phyloP scores from a whole-genome alignment of 2,113 vertebrate species.

The Plotosus lineatus region DNA sequence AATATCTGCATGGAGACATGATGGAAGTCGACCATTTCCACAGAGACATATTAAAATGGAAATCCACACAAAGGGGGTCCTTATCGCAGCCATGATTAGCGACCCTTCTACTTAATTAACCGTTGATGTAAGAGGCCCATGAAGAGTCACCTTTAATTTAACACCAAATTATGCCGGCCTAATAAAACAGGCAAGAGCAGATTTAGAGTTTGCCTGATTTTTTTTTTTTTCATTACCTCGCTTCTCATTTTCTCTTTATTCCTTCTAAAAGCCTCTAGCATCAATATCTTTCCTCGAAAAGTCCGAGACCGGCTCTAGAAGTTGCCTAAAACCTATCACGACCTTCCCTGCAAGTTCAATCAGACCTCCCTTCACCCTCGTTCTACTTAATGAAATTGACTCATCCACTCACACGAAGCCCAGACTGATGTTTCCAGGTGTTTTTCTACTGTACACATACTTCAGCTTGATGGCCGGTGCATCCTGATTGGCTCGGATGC shows the following conservation, averaged over 20 bases:
- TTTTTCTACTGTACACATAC: background rate
- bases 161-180: conserved; percentile 54
- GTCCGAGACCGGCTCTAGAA: conserved; percentile 9
- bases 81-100: conserved; percentile 38
- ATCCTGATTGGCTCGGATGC: background rate
- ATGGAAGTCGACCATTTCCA: background rate
- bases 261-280: background rate
- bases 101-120: conserved; percentile 43
- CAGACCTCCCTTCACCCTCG: conserved; percentile 31
- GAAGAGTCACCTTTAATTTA: conserved; percentile 61
- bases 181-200: conserved; percentile 29
- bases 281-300: background rate
- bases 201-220: background rate
- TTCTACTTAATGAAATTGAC: background rate
- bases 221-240: conserved; percentile 5
- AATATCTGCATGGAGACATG: conserved; percentile 3
- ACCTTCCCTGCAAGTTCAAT: conserved; percentile 47
- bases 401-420: background rate
- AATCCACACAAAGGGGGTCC: conserved; percentile 33
- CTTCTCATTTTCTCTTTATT: conserved; percentile 26
- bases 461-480: background rate
- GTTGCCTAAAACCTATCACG: conserved; percentile 39
- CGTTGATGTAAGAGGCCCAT: conserved; percentile 43
- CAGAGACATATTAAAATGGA: conserved; percentile 39
- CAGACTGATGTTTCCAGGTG: background rate